phyloP scores from a whole-genome alignment of 2,797 vertebrate species.

The Nasua narica region DNA sequence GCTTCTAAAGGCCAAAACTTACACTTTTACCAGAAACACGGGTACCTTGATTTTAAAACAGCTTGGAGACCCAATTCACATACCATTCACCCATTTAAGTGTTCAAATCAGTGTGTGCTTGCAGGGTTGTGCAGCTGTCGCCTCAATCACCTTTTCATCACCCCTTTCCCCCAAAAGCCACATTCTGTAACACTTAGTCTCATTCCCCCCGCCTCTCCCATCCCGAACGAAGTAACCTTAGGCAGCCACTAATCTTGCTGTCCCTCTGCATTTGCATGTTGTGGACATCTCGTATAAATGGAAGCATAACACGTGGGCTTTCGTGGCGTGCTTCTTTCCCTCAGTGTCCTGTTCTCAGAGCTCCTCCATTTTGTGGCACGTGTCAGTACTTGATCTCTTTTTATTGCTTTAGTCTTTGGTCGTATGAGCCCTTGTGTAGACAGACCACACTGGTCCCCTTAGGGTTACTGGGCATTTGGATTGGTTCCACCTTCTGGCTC shows the following conservation, averaged over 20 bases:
- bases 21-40: not conserved
- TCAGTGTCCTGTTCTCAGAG: not conserved
- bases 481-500: not conserved
- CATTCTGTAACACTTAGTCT: not conserved
- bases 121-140: not conserved
- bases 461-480: not conserved
- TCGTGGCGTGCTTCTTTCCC: not conserved
- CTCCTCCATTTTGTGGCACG: not conserved
- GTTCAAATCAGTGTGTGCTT: not conserved
- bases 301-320: not conserved
- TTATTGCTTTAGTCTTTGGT: not conserved
- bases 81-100: not conserved
- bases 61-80: not conserved
- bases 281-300: not conserved
- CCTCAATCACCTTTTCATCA: not conserved
- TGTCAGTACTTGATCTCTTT: not conserved
- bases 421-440: not conserved
- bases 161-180: rapidly evolving
- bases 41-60: not conserved
- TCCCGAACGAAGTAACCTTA: not conserved
- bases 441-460: not conserved
- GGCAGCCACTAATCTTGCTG: not conserved
- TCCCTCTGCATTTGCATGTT: not conserved
- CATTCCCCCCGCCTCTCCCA: too few relatives aligned
- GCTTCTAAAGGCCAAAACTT: not conserved